A percentile compares a stretch with the other conserved stretches of the same genome.
These are phyloP conservation scores for Drosophila malerkotliana DNA, from an alignment of 1,140 invertebrate species.

Conservation along the genomic window DNA sequence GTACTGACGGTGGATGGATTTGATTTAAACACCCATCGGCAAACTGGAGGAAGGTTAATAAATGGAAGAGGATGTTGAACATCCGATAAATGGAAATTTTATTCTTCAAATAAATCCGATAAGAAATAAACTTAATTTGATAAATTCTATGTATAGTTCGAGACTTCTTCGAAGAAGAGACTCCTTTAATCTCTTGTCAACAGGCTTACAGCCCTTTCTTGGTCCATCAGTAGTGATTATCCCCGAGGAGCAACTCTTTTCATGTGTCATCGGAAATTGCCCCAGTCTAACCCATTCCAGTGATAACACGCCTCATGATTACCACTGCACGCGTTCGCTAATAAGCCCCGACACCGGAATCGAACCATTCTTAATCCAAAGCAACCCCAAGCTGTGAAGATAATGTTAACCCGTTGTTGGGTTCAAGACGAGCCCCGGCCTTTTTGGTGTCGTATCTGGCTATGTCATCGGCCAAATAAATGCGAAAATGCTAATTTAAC, in stretches of 20 bases:
- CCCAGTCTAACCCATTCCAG: slow-evolving; percentile 31
- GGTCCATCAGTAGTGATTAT: slow-evolving; percentile 58
- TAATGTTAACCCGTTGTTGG: slow-evolving; percentile 23
- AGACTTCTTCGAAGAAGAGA: slow-evolving; percentile 13
- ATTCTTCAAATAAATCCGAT: slow-evolving; percentile 5
- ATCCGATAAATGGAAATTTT: slow-evolving; percentile 22
- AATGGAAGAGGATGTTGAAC: neutral
- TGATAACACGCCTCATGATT: slow-evolving; percentile 76
- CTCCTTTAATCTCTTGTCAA: slow-evolving; percentile 55
- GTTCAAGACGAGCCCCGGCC: neutral
- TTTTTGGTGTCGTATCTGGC: slow-evolving; percentile 34
- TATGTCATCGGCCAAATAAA: slow-evolving; percentile 81
- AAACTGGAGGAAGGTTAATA: slow-evolving; percentile 1
- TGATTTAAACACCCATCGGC: slow-evolving; percentile 71
- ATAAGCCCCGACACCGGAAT: slow-evolving; percentile 46
- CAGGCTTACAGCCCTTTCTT: slow-evolving; percentile 46
- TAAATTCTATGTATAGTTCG: slow-evolving; percentile 8
- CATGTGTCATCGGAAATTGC: slow-evolving; percentile 77
- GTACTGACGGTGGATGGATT: slow-evolving; percentile 48
- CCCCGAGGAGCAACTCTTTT: slow-evolving; percentile 60
- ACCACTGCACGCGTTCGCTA: slow-evolving; percentile 72
- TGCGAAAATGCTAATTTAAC: slow-evolving; percentile 84
- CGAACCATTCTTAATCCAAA: slow-evolving; percentile 12
- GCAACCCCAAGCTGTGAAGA: slow-evolving; percentile 25
- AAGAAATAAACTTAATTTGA: neutral